These are phyloP conservation scores for Uropetala carovei DNA, from an alignment of 2,888 invertebrate genomes.

Conservation along the genomic window DNA sequence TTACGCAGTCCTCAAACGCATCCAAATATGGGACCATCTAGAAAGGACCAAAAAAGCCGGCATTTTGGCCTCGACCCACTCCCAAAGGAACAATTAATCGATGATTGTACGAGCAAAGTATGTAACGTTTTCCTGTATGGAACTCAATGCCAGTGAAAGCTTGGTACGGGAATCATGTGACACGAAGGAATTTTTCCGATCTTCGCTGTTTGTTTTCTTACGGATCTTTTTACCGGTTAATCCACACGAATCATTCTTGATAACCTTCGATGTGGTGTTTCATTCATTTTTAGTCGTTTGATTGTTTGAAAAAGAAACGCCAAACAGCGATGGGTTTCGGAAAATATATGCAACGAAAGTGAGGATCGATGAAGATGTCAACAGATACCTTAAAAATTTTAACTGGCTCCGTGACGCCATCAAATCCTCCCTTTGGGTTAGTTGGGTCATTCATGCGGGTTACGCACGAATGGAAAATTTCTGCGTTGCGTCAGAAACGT, in stretches of 20 bases:
- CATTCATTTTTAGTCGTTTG: no score
- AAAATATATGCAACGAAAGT: no score
- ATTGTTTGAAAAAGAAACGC: no score
- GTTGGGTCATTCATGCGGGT: background rate
- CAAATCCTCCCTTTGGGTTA: background rate
- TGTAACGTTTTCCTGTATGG: background rate
- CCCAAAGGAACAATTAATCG: background rate
- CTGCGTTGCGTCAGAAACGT: background rate
- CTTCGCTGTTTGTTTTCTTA: no score
- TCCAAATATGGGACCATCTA: background rate
- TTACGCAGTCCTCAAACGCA: background rate
- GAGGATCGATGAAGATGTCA: no score
- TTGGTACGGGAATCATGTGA: background rate
- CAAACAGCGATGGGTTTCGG: no score
- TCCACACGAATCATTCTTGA: no score
- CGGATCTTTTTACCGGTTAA: no score
- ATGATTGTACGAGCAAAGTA: background rate
- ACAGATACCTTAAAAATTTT: no score
- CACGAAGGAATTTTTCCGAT: no score
- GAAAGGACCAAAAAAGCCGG: background rate
- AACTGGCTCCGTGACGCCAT: no score
- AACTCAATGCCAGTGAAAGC: conserved; percentile 29
- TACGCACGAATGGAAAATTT: background rate
- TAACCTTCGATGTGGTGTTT: no score
- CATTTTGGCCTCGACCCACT: conserved; percentile 21